Conservation (phyloP, 2,113 vertebrate genomes). For the Aythya baeri region DNA sequence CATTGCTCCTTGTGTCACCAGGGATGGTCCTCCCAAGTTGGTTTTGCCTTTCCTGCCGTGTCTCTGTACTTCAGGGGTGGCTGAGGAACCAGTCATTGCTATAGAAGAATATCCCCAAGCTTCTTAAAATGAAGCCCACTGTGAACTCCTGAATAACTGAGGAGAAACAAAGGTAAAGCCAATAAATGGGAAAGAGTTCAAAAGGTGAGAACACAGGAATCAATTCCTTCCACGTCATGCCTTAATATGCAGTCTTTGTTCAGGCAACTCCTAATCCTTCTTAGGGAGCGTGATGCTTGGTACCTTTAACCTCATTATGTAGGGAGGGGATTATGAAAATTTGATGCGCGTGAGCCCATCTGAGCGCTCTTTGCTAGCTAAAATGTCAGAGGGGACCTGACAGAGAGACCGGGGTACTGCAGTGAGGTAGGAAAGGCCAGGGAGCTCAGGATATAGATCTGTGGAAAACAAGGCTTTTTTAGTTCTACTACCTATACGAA, state of each 20-base stretch:
- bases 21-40: not conserved
- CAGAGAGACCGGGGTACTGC: not conserved
- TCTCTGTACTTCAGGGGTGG: not conserved
- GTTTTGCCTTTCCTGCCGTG: fast-evolving
- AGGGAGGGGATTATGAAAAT: not conserved
- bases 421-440: not conserved
- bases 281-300: not conserved
- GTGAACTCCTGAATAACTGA: not conserved
- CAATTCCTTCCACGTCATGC: not conserved
- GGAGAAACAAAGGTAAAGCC: not conserved
- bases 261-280: not conserved
- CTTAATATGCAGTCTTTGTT: not conserved
- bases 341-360: not conserved
- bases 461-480: not conserved
- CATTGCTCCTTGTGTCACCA: not conserved
- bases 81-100: not conserved
- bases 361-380: not conserved
- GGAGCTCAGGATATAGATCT: not conserved
- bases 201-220: not conserved
- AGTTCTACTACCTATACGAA: not conserved
- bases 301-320: not conserved
- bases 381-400: not conserved
- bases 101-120: not conserved
- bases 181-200: not conserved
- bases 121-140: not conserved